Evolutionary conservation across 1,140 invertebrate genomes (phyloP).

Genomic region (Cotesia typhae): DNA sequence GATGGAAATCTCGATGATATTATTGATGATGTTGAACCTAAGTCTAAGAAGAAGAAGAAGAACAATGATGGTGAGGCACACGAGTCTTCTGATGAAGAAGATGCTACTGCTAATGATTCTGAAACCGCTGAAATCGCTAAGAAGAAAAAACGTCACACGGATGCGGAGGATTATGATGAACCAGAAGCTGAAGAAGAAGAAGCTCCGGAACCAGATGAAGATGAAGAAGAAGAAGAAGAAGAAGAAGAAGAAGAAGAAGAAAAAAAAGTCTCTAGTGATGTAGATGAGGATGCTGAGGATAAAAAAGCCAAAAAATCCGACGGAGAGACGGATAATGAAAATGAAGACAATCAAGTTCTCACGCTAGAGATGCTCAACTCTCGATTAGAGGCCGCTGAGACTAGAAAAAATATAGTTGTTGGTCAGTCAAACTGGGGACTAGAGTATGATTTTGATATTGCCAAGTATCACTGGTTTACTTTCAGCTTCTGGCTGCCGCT

Average conservation of each 20-base stretch:
- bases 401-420: constrained; percentile 56
- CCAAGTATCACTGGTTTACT: constrained; percentile 78
- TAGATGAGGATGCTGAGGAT: constrained; percentile 57
- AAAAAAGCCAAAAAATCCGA: constrained; percentile 64
- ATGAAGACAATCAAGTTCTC: background rate
- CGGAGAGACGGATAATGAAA: constrained; percentile 63
- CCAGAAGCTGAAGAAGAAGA: constrained; percentile 83
- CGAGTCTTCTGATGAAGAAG: constrained; percentile 73
- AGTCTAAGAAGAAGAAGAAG: constrained; percentile 27
- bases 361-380: constrained; percentile 48
- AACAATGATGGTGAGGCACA: constrained; percentile 64
- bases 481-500: constrained; percentile 75
- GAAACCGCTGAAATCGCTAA: constrained; percentile 64
- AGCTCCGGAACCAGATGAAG: constrained; percentile 44
- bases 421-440: constrained; percentile 63
- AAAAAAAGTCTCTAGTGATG: constrained; percentile 41
- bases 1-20: no score
- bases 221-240: constrained; percentile 59
- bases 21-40: constrained; percentile 51
- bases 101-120: constrained; percentile 68
- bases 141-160: constrained; percentile 57
- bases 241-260: constrained; percentile 59
- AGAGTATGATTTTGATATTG: constrained; percentile 81
- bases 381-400: constrained; percentile 55
- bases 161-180: constrained; percentile 82